Conservation (phyloP, 2,888 invertebrate genomes). For the Anthrax anthrax region DNA sequence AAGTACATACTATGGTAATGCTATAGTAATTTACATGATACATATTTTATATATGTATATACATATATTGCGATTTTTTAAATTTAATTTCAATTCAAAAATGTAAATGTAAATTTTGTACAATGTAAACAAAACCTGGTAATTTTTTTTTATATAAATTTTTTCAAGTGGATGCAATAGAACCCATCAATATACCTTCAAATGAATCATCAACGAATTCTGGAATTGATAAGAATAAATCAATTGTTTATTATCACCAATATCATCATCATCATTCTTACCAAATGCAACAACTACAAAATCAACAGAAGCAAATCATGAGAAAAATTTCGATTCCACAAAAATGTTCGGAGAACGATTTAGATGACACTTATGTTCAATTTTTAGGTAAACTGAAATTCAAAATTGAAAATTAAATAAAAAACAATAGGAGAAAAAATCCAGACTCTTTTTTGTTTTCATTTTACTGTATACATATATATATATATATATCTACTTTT, state of each 20-base stretch:
- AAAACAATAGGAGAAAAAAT: too few relatives aligned
- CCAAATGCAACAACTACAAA: not conserved
- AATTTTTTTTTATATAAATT: too few relatives aligned
- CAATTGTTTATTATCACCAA: not conserved
- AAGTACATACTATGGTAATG: too few relatives aligned
- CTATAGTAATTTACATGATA: too few relatives aligned
- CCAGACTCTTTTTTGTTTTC: not conserved
- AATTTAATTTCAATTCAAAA: too few relatives aligned
- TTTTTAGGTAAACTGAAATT: slow-evolving; percentile 6
- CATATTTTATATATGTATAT: too few relatives aligned
- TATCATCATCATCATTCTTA: not conserved
- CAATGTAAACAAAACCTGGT: too few relatives aligned
- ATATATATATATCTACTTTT: not conserved
- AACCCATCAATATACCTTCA: not conserved
- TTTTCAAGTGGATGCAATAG: slow-evolving; percentile 2
- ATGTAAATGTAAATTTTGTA: too few relatives aligned
- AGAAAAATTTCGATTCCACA: not conserved
- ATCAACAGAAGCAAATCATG: too few relatives aligned
- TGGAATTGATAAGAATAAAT: not conserved
- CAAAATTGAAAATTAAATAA: too few relatives aligned
- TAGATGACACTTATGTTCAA: slow-evolving; percentile 8
- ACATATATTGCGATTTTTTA: too few relatives aligned
- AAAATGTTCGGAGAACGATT: not conserved
- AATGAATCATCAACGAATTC: not conserved
- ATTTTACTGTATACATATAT: too few relatives aligned